Base-by-base conservation (phyloP, 2,888 invertebrate species). In the Noctua comes region DNA sequence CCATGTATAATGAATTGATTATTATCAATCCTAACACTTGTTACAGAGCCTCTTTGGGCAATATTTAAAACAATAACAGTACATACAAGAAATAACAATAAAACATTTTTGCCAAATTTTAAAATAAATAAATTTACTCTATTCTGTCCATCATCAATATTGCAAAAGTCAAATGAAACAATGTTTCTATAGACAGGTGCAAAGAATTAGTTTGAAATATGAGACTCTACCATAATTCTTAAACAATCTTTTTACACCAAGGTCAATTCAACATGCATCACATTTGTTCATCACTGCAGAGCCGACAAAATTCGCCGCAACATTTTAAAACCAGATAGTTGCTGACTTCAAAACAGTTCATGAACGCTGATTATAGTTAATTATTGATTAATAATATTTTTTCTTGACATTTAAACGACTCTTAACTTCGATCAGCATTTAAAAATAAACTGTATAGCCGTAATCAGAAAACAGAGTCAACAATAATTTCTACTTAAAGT, bases 1-100 rank as follows among this genome's bases (percentile, higher is more conserved):
- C 27, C 16, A 21, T 72, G 21, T 64, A 76, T 31, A 36, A 54
- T 69, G 31, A 64, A 72, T 75, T 73, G 73, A 85, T 83, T 74
- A 64, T 7, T 74, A n/a, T n/a, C n/a, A n/a, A n/a, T n/a, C n/a
- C n/a, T n/a, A n/a, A n/a, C n/a, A n/a, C n/a, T 65, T 13, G 62
- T 74, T 24, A 64, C 64, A 76, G 54, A 71, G 68, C 70, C 48
- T 57, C 57, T 62, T 46, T 64, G 72, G 72, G 65, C 54, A 74
- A 36, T 54, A 70, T 65, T 62, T n/a, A 24, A 69, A 46, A 62
- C n/a, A 36, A 59, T 51, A 57, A 64, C 31, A 76, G n/a, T 31
- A 31, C 27, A 59, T 46, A 40, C 8, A 4, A 62, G 6, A 24
- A 62, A 36, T 51, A 46, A 27, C 51, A 27, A 24, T 27, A 36